Base-by-base conservation (phyloP, 2,113 vertebrate species). In the Potamarius usumacintae region DNA sequence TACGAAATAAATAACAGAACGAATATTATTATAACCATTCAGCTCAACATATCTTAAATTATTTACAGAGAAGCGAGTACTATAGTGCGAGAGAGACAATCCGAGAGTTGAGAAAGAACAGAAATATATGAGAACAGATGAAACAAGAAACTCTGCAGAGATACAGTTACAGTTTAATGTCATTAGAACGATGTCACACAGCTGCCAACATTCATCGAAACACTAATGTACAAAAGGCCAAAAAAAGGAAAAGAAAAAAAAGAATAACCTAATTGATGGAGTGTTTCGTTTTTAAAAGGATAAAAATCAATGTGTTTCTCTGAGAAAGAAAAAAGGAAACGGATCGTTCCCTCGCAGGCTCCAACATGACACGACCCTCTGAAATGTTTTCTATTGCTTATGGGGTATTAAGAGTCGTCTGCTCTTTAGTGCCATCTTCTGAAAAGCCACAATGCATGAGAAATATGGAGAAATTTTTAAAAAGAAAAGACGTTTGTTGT, bases 1-100 rank as follows among this genome's bases (percentile, higher is more conserved):
- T 91, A 91, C 69, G 69, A 90, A 91, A 91, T 91, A 91, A 91
- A 91, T 91, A 91, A 89, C 87, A 86, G 83, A 89, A 83, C 14
- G 20, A 65, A 85, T 82, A 83, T 87, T 82, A 83, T 87, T 30
- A 88, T 86, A 85, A 89, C 65, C n/a, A n/a, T 85, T 88, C 77
- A 83, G 76, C 79, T 87, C 67, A 83, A 71, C 79, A 82, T 79
- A 86, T 85, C 60, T 82, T 85, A 58, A 74, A 34, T 50, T 90
- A 88, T 90, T 88, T 88, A 91, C 90, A 90, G 78, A 82, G 17
- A 82, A 72, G 48, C 63, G 48, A 86, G 58, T 11, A 69, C 17
- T 67, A 74, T 82, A 76, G 65, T 72, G 22, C 69, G 62, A 84
- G 25, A 81, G 87, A 86, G 25, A 79, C 20, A 12, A 60, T 22